These are phyloP conservation scores for Notamacropus eugenii DNA, from an alignment of 2,797 vertebrate genomes.

Conservation along the genomic window DNA sequence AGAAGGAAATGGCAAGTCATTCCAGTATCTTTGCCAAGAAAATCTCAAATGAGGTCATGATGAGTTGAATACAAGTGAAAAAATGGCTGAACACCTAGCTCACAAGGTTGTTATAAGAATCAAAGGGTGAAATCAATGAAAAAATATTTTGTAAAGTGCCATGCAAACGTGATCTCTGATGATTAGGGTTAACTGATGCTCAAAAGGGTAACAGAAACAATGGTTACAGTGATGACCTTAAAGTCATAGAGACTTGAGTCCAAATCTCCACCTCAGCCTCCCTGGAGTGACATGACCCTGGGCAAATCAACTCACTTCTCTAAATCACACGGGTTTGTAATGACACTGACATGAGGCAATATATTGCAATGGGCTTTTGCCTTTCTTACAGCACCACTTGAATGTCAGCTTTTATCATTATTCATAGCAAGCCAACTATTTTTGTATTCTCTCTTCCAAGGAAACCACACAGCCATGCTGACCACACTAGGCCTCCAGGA, in stretches of 20 bases:
- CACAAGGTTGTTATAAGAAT: background rate
- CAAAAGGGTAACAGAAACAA: background rate
- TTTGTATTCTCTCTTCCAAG: background rate
- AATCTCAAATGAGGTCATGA: background rate
- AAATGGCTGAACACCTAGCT: background rate
- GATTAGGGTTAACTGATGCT: background rate
- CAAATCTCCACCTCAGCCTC: background rate
- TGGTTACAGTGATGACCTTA: background rate
- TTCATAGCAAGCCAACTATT: constrained; percentile 4
- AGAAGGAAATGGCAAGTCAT: background rate
- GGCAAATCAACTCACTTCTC: background rate
- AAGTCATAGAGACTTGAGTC: background rate
- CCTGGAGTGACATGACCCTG: background rate
- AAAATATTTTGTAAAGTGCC: background rate
- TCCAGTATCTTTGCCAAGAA: background rate
- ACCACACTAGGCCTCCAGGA: background rate
- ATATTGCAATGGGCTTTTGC: background rate
- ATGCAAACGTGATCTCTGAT: background rate
- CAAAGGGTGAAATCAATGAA: background rate
- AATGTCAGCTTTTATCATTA: constrained; percentile 55
- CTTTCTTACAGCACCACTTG: background rate
- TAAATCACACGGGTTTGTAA: background rate
- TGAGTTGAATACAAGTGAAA: background rate
- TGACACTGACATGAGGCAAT: background rate
- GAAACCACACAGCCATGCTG: background rate